These are phyloP conservation scores for Lota lota DNA, from an alignment of 2,113 vertebrate species.

Conservation along the genomic window DNA sequence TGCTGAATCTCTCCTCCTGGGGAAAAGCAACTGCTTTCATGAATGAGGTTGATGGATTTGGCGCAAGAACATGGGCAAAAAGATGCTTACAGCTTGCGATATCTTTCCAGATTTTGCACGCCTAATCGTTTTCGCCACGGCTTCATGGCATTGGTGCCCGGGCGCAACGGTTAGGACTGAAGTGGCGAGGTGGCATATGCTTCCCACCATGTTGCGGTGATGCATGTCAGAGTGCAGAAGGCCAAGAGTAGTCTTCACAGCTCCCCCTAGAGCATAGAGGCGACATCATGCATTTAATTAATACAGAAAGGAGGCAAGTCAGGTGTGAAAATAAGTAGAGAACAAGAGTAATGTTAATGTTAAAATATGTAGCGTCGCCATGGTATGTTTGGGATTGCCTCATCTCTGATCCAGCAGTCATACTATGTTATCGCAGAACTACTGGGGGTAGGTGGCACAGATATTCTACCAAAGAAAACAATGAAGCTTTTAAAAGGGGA, in stretches of 20 bases:
- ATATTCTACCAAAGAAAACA: no score
- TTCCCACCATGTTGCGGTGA: slow-evolving; percentile 62
- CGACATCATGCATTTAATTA: neutral
- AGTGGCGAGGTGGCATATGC: slow-evolving; percentile 69
- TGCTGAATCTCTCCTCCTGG: slow-evolving; percentile 66
- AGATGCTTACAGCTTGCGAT: slow-evolving; percentile 60
- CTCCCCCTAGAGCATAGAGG: slow-evolving; percentile 52
- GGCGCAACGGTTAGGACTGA: slow-evolving; percentile 65
- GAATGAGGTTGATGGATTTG: neutral
- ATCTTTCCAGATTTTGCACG: slow-evolving; percentile 73
- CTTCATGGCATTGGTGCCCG: slow-evolving; percentile 38
- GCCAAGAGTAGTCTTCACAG: slow-evolving; percentile 65
- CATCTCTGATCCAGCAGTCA: neutral
- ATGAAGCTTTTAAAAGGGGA: no score
- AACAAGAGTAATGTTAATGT: neutral
- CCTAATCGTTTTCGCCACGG: slow-evolving; percentile 60
- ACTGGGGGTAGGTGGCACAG: no score
- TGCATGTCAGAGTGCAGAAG: slow-evolving; percentile 85
- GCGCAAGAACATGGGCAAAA: slow-evolving; percentile 3
- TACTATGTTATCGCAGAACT: no score
- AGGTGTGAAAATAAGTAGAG: neutral
- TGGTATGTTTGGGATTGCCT: neutral
- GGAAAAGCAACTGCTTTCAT: slow-evolving; percentile 1
- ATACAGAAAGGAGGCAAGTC: neutral
- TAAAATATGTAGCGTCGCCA: neutral